Evolutionary conservation across 2,888 invertebrate genomes (phyloP).

Genomic region (Gastracanthus pulcherrimus): DNA sequence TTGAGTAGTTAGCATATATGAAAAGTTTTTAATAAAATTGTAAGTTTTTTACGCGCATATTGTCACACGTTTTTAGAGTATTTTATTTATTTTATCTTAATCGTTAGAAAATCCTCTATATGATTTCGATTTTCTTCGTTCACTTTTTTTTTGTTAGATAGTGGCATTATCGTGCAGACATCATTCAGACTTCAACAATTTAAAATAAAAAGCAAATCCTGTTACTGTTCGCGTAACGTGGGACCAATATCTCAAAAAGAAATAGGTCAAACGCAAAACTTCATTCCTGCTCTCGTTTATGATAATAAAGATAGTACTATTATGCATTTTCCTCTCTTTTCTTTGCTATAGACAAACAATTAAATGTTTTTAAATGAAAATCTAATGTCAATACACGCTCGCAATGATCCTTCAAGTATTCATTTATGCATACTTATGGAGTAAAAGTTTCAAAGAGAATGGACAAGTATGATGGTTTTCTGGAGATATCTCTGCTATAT

Average conservation of each 20-base stretch:
- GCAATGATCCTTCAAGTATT: conserved; percentile 47
- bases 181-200: conserved; percentile 16
- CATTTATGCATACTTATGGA: conserved; percentile 8
- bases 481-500: conserved; percentile 13
- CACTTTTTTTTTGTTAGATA: conserved; percentile 39
- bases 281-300: conserved; percentile 41
- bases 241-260: conserved; percentile 53
- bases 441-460: conserved; percentile 26
- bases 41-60: conserved; percentile 57
- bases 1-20: conserved; percentile 57
- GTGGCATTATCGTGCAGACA: conserved; percentile 24
- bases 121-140: conserved; percentile 40
- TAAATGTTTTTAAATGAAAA: conserved; percentile 9
- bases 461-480: conserved; percentile 40
- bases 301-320: conserved; percentile 13
- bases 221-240: conserved; percentile 29
- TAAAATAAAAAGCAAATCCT: conserved; percentile 9
- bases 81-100: conserved; percentile 62
- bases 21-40: conserved; percentile 57
- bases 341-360: conserved; percentile 7
- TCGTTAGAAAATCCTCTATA: conserved; percentile 44
- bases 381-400: conserved; percentile 28
- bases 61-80: conserved; percentile 59
- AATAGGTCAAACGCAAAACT: conserved; percentile 16
- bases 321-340: conserved; percentile 28